These are phyloP conservation scores for Acleris holmiana DNA, from an alignment of 2,888 invertebrate genomes.

Conservation along the genomic window DNA sequence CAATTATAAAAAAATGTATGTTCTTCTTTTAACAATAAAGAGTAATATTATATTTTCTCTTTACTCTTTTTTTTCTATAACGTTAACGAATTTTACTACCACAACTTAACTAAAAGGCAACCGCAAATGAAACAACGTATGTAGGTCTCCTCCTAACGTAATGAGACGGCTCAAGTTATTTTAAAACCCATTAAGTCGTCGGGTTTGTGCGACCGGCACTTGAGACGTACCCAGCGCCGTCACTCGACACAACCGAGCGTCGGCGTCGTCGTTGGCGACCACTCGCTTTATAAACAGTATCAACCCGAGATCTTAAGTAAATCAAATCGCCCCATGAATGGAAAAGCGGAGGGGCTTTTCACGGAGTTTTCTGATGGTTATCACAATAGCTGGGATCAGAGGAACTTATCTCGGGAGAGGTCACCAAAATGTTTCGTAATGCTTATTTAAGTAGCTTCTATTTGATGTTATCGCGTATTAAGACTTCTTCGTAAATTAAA, in stretches of 20 bases:
- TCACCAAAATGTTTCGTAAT: constrained; percentile 80
- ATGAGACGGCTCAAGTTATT: no score
- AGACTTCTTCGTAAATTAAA: no score
- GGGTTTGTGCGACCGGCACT: neutral
- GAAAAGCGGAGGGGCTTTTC: constrained; percentile 80
- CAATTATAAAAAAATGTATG: no score
- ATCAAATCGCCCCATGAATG: constrained; percentile 84
- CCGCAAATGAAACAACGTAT: no score
- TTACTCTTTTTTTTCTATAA: no score
- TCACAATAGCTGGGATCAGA: constrained; percentile 81
- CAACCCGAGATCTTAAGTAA: constrained; percentile 81
- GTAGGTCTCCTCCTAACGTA: no score
- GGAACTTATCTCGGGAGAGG: constrained; percentile 74
- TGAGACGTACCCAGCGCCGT: constrained; percentile 44
- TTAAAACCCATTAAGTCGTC: neutral
- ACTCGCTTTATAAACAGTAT: constrained; percentile 81
- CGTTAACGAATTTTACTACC: no score
- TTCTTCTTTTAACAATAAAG: no score
- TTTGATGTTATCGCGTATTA: constrained; percentile 64
- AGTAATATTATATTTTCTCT: no score
- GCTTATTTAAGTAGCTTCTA: constrained; percentile 76
- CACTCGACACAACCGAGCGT: constrained; percentile 66
- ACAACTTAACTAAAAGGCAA: no score
- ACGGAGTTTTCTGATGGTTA: constrained; percentile 78
- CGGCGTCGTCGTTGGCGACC: constrained; percentile 54